Evolutionary conservation across 2,888 invertebrate species (phyloP).

Genomic region (Drosophila crucigera): DNA sequence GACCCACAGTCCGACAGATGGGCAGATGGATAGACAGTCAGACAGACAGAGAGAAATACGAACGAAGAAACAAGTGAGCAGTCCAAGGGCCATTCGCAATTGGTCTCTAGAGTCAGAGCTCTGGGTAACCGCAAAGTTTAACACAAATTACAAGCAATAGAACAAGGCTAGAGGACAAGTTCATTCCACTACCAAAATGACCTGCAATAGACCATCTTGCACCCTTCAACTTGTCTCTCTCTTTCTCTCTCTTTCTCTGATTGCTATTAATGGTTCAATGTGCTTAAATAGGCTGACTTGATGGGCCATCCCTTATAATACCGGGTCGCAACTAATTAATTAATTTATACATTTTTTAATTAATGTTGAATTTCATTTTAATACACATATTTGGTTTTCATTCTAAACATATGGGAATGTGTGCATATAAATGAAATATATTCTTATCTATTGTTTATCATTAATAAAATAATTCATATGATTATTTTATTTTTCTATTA

Average conservation of each 20-base stretch:
- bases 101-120: constrained; percentile 12
- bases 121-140: constrained; percentile 62
- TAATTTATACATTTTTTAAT: background rate
- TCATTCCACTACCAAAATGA: constrained; percentile 35
- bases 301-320: background rate
- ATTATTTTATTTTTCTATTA: background rate
- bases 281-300: background rate
- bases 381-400: background rate
- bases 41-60: background rate
- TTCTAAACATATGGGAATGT: background rate
- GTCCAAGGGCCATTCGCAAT: constrained; percentile 17
- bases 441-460: background rate
- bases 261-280: constrained; percentile 1
- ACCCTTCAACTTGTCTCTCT: constrained; percentile 25
- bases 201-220: constrained; percentile 34
- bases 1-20: constrained; percentile 10
- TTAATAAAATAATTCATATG: background rate
- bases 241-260: background rate
- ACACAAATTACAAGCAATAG: constrained; percentile 67
- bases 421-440: background rate
- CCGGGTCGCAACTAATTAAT: background rate
- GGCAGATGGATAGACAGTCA: constrained; percentile 1
- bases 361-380: background rate
- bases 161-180: constrained; percentile 46
- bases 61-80: constrained; percentile 13